Evolutionary conservation across 2,113 vertebrate species (phyloP).

Genomic region (Phoenicopterus ruber): DNA sequence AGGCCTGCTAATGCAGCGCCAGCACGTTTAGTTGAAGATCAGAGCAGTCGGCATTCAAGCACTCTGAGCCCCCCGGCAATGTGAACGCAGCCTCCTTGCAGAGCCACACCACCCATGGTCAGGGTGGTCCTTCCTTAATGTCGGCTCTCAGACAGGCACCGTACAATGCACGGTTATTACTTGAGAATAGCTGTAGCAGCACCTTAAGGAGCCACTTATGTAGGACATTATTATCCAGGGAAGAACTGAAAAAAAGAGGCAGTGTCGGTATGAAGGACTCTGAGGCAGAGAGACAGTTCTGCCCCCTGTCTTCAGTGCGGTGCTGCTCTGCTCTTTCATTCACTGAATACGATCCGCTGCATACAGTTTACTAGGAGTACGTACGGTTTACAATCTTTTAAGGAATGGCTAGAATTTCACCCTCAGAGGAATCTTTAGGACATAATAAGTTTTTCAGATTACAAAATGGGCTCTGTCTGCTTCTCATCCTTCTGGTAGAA

Average conservation of each 20-base stretch:
- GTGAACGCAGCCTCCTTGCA: background rate
- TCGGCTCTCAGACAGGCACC: background rate
- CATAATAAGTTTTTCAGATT: slow-evolving; percentile 31
- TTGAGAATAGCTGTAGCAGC: background rate
- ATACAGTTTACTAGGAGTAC: background rate
- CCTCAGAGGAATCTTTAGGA: slow-evolving; percentile 5
- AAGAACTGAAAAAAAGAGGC: background rate
- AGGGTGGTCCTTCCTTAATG: background rate
- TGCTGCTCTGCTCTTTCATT: background rate
- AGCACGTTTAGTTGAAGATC: background rate
- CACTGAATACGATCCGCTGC: background rate
- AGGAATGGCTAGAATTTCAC: background rate
- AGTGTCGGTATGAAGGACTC: background rate
- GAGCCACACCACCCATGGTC: background rate
- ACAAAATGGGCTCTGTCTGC: background rate
- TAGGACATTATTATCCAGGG: background rate
- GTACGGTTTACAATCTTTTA: background rate
- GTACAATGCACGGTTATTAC: background rate
- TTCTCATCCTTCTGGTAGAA: slow-evolving; percentile 28
- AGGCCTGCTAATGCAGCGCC: background rate
- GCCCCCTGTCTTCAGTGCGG: background rate
- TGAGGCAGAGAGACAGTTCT: background rate
- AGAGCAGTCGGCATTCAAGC: background rate
- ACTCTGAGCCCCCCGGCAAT: background rate
- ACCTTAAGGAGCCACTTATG: background rate